Base-by-base conservation (phyloP, 2,888 invertebrate genomes). In the Ectemnius cavifrons region DNA sequence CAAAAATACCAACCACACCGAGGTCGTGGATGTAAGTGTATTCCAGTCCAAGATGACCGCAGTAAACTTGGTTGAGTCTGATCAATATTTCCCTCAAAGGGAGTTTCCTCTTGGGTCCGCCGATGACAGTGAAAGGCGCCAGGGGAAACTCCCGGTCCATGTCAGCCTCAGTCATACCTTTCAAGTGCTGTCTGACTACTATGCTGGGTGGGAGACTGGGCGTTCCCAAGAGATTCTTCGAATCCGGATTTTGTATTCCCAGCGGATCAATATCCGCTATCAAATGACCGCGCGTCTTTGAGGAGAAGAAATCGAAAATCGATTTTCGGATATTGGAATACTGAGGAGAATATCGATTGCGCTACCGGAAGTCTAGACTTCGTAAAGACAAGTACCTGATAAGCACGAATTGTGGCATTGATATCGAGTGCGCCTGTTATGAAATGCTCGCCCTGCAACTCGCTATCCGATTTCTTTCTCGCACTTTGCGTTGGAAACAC, bases 241-340 rank as follows among this genome's bases (percentile, higher is more conserved):
- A 87, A 3, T 88, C 87, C 0, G 88, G 79, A 77, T 89, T 88
- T 64, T 88, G 88, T 46, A 97, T 94, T 81, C 93, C 94, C 79
- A 97, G 92, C 4, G 97, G 97, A 91, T 97, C 97, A 80, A 95
- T 92, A 88, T 95, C 95, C 59, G 97, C 96, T 84, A 96, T 93
- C 86, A 96, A 94, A 91, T 97, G 97, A 71, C 97, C 97, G 80
- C 97, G 94, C 80, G 94, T 93, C 96, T 97, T 5, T 62, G 8
- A 37, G 11, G 6, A 16, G 68, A 66, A 16, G 65, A 66, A 20
- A 74, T 18, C 13, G n/a, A 5, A 14, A 49, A n/a, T 14, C n/a
- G 61, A 56, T 18, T 18, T 20, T 20, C 37, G 8, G 37, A 0
- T 8, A 37, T 37, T 37, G 37, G 8, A 4, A 37, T 37, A 8